Evolutionary conservation across 1,140 invertebrate species (phyloP).

Genomic region (Thrips palmi): DNA sequence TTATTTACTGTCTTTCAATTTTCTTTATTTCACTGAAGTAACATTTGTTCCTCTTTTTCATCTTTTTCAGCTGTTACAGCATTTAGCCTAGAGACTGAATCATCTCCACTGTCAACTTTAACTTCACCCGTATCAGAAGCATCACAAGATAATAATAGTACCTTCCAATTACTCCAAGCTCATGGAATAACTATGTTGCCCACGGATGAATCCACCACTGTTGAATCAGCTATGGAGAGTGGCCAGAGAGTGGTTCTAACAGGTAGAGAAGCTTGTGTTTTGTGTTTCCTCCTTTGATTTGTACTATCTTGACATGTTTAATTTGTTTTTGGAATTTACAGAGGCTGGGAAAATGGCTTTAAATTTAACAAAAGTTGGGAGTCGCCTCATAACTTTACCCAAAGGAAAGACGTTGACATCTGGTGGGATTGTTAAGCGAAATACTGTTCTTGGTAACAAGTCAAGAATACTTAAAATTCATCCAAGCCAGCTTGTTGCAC

Average conservation of each 20-base stretch:
- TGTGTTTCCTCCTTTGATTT: conserved; percentile 7
- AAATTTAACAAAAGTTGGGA: conserved; percentile 33
- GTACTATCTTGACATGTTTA: conserved; percentile 7
- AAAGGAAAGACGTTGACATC: too few species aligned
- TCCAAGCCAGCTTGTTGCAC: too few species aligned
- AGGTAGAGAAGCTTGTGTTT: conserved; percentile 25
- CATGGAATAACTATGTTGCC: conserved; percentile 67
- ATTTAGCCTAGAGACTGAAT: too few species aligned
- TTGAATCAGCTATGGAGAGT: conserved; percentile 59
- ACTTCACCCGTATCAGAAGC: too few species aligned
- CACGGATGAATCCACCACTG: conserved; percentile 45
- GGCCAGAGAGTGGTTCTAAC: conserved; percentile 61
- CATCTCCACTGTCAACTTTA: too few species aligned
- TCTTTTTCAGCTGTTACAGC: conserved; percentile 9
- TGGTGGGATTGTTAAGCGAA: too few species aligned
- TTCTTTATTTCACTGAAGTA: too few species aligned
- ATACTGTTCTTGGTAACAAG: too few species aligned
- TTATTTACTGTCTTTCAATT: too few species aligned
- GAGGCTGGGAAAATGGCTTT: conserved; percentile 59
- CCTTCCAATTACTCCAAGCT: conserved; percentile 48
- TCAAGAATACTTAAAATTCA: too few species aligned
- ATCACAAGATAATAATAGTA: too few species aligned
- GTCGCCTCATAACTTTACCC: conserved; percentile 21
- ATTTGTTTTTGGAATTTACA: conserved; percentile 17
- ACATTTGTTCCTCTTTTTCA: too few species aligned